phyloP scores from a whole-genome alignment of 2,797 vertebrate species.

The Diglossa cyanea region DNA sequence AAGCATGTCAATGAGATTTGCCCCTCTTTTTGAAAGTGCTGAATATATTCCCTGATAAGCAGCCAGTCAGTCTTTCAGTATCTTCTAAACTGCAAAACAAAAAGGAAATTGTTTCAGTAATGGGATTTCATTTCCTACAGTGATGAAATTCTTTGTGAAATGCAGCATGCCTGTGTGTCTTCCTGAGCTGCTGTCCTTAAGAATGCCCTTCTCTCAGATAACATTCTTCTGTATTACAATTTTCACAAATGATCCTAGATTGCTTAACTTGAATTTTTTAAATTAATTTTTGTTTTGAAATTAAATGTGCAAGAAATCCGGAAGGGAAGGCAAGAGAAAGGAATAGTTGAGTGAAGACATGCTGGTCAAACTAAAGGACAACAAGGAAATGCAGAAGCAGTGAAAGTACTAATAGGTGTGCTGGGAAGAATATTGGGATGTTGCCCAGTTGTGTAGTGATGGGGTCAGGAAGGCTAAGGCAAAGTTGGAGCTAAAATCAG shows the following conservation, averaged over 20 bases:
- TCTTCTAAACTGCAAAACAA: not conserved
- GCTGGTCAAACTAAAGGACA: not conserved
- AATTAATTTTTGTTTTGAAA: not conserved
- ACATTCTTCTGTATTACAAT: not conserved
- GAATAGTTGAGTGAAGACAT: not conserved
- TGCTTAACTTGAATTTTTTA: rapidly evolving
- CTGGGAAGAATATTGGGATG: not conserved
- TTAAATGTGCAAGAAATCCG: not conserved
- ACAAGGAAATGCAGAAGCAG: not conserved
- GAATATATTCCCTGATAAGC: not conserved
- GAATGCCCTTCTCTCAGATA: not conserved
- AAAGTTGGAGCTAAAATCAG: not conserved
- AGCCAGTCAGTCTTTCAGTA: not conserved
- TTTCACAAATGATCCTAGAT: not conserved
- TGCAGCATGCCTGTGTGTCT: not conserved
- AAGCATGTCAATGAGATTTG: not conserved
- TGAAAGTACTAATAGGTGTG: not conserved
- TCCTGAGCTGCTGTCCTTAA: not conserved
- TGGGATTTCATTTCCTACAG: not conserved
- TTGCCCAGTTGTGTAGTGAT: not conserved
- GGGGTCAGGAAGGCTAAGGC: not conserved
- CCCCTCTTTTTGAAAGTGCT: not conserved
- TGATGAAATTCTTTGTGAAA: not conserved
- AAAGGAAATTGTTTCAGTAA: not conserved
- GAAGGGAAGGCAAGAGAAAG: not conserved